Base-by-base conservation (phyloP, 2,888 invertebrate genomes). In the Drosophila birchii region DNA sequence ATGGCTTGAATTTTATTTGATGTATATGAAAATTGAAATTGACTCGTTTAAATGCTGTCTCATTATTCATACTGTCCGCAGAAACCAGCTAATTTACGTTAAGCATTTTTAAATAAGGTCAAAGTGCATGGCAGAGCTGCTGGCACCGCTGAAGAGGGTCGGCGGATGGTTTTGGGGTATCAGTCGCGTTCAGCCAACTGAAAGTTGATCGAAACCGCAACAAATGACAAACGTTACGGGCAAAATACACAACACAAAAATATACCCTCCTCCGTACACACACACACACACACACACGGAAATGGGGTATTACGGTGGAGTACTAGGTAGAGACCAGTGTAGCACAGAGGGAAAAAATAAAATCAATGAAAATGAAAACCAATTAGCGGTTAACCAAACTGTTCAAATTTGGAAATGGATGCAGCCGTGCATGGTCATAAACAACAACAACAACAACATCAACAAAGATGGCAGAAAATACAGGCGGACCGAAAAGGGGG, bases 341-440 rank as follows among this genome's bases (percentile, higher is more conserved):
- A 29, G 51, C 36, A 51, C 45, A 56, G 45, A 68, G 60, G 64
- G 38, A 61, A 80, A 75, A 76, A 75, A 70, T 72, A 82, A 85
- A 86, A 86, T 86, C 86, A 86, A 86, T 86, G 86, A 87, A 86
- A 87, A 86, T 87, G 86, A 85, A 86, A 86, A 87, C 80, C 86
- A 86, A 86, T 86, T 86, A 86, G 86, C 77, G 86, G 86, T 86
- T 86, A 86, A 86, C 86, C 86, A 81, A 85, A 87, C 85, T 85
- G 87, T 86, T 87, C 87, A 86, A 86, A 86, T 86, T 86, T 86
- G 80, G 83, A 86, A 87, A 86, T 87, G 87, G 81, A 86, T 87
- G 87, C 87, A 87, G 68, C 67, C 82, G 85, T 78, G 85, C 80
- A 78, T 80, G 79, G 79, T 47, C 76, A 83, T 86, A 86, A 83